phyloP scores from a whole-genome alignment of 2,113 vertebrate species.

The Ciconia boyciana region DNA sequence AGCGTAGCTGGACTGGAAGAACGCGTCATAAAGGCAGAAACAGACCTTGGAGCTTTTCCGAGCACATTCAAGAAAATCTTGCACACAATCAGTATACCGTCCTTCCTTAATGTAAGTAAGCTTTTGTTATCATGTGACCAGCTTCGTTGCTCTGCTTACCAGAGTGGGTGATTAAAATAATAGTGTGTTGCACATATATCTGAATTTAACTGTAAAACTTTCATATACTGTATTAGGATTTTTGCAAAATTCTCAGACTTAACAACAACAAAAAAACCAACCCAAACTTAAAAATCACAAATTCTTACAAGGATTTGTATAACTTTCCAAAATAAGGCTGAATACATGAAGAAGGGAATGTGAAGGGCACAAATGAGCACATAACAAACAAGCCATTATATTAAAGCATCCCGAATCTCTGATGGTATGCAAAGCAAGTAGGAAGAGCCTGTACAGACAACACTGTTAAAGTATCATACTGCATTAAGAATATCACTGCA shows the following conservation, averaged over 20 bases:
- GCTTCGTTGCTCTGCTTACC: neutral
- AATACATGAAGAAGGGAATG: neutral
- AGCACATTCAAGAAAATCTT: slow-evolving; percentile 87
- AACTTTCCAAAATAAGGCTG: neutral
- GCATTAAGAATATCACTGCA: neutral
- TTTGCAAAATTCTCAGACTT: neutral
- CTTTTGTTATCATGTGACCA: neutral
- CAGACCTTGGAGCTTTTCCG: slow-evolving; percentile 85
- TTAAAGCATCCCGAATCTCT: neutral
- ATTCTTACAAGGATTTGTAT: neutral
- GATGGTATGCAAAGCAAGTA: neutral
- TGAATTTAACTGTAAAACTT: neutral
- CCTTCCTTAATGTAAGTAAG: slow-evolving; percentile 82
- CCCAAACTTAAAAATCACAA: neutral
- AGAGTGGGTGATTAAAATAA: neutral
- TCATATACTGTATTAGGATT: neutral
- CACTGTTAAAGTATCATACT: neutral
- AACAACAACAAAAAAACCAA: neutral
- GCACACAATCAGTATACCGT: slow-evolving; percentile 82
- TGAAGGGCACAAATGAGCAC: neutral
- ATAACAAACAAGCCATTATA: neutral
- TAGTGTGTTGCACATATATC: neutral
- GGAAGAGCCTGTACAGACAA: neutral
- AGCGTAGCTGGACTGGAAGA: slow-evolving; percentile 87
- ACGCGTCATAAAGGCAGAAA: slow-evolving; percentile 86